These are phyloP conservation scores for Siniperca scherzeri DNA, from an alignment of 2,797 vertebrate genomes.

Conservation along the genomic window DNA sequence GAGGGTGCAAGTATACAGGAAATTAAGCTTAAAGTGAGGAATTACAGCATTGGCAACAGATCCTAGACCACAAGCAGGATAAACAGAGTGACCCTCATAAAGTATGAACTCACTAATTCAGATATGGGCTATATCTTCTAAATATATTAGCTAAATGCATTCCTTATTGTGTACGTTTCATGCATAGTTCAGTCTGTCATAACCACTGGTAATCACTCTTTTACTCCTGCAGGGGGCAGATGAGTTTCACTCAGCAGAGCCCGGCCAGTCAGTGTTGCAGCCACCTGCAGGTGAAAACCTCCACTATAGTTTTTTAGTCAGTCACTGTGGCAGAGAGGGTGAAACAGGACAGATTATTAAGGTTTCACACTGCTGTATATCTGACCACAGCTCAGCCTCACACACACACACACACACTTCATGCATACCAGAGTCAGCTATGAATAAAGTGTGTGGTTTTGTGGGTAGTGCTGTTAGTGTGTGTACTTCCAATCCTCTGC, in stretches of 20 bases:
- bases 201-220: neutral
- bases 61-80: constrained; percentile 19
- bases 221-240: constrained; percentile 66
- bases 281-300: neutral
- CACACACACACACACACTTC: constrained; percentile 27
- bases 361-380: constrained; percentile 40
- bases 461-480: neutral
- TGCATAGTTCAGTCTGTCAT: neutral
- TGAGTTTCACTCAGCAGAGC: constrained; percentile 20
- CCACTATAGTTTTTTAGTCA: neutral
- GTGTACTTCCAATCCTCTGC: constrained; percentile 18
- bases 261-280: neutral
- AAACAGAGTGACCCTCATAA: neutral
- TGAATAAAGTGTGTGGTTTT: constrained; percentile 56
- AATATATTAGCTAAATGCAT: neutral
- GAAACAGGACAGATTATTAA: constrained; percentile 34
- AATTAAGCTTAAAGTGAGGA: constrained; percentile 39
- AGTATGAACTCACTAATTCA: neutral
- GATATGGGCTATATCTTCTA: neutral
- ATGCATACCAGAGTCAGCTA: constrained; percentile 53
- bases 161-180: neutral
- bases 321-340: constrained; percentile 11
- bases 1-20: constrained; percentile 24
- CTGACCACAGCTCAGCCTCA: constrained; percentile 48
- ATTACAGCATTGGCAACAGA: constrained; percentile 40